phyloP scores from a whole-genome alignment of 2,888 invertebrate species.

The Eupithecia exiguata region DNA sequence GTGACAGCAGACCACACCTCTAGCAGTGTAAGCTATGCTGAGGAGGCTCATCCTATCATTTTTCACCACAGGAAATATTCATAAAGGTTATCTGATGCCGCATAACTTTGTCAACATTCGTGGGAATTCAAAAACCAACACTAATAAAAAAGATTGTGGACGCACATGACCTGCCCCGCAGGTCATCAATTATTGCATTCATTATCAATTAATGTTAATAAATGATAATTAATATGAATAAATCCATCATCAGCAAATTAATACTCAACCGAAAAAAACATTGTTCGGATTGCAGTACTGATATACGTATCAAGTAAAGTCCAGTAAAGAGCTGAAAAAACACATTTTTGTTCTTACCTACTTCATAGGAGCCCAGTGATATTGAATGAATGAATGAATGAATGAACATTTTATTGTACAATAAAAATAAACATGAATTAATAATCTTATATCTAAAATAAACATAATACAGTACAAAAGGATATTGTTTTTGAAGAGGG shows the following conservation, averaged over 20 bases:
- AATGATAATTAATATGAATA: neutral
- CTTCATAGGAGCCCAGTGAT: too few relatives aligned
- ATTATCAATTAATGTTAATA: too few relatives aligned
- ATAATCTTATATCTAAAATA: too few relatives aligned
- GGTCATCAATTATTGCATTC: too few relatives aligned
- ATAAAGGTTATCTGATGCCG: neutral
- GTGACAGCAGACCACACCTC: slow-evolving; percentile 18
- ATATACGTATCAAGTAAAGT: neutral
- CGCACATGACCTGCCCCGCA: too few relatives aligned
- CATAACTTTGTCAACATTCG: neutral
- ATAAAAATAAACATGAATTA: too few relatives aligned
- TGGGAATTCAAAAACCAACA: neutral
- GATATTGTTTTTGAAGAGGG: neutral
- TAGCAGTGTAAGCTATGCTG: neutral
- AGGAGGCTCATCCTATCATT: neutral
- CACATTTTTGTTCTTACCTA: neutral
- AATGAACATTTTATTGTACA: too few relatives aligned
- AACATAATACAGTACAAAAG: too few relatives aligned
- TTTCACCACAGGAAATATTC: neutral
- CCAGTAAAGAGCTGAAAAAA: neutral
- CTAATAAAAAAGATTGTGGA: neutral
- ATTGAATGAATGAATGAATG: too few relatives aligned
- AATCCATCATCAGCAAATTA: neutral
- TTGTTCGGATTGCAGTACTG: neutral
- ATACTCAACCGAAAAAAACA: neutral